Percentiles rank a stretch among this genome's conserved stretches.
Conservation (phyloP, 2,797 vertebrate genomes). For the Chromis chromis region DNA sequence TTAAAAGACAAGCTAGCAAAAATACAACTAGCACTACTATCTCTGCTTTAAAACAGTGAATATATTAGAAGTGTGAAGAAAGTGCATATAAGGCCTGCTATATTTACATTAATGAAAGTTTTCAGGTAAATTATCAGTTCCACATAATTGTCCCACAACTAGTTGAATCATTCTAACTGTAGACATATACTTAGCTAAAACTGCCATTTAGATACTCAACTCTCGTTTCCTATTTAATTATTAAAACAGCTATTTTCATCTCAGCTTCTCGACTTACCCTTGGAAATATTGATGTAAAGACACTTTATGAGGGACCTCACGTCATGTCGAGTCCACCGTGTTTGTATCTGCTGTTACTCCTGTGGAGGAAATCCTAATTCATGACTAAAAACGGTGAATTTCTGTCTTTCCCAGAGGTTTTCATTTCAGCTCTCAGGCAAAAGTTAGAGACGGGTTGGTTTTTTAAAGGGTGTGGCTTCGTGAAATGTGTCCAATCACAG, state of each 20-base stretch:
- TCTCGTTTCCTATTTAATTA: slow-evolving; percentile 25
- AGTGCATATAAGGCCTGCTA: not conserved
- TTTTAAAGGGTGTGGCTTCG: slow-evolving; percentile 43
- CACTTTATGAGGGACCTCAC: slow-evolving; percentile 49
- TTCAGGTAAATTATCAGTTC: not conserved
- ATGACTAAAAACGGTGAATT: slow-evolving; percentile 53
- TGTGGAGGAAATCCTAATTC: slow-evolving; percentile 44
- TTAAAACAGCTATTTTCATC: slow-evolving; percentile 24
- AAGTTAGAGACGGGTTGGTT: slow-evolving; percentile 58
- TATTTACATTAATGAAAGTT: not conserved
- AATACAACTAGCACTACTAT: not conserved
- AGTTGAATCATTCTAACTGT: too few relatives aligned
- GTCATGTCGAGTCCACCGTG: slow-evolving; percentile 60
- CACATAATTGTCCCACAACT: not conserved
- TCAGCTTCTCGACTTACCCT: slow-evolving; percentile 73
- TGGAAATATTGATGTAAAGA: slow-evolving; percentile 32
- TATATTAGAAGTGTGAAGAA: not conserved
- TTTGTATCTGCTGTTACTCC: slow-evolving; percentile 35
- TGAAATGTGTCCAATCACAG: slow-evolving; percentile 63
- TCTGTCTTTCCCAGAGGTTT: slow-evolving; percentile 66
- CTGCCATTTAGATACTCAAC: slow-evolving; percentile 3
- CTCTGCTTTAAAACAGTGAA: not conserved
- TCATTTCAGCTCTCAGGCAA: slow-evolving; percentile 68
- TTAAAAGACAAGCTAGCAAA: not conserved
- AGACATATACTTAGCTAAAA: not conserved